phyloP scores from a whole-genome alignment of 1,140 invertebrate species.

The Copidosoma floridanum region DNA sequence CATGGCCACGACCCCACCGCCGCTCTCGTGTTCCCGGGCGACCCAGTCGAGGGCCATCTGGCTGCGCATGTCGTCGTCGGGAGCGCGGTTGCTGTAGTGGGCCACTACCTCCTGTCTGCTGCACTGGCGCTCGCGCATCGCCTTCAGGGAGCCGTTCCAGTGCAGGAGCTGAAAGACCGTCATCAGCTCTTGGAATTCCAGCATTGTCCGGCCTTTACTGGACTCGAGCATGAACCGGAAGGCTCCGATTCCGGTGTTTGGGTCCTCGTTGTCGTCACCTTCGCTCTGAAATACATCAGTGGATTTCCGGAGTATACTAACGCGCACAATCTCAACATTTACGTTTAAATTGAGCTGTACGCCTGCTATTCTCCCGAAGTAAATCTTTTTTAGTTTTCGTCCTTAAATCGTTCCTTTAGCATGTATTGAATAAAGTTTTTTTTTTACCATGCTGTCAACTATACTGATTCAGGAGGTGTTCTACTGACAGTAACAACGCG shows the following conservation, averaged over 20 bases:
- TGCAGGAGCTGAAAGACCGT: constrained; percentile 93
- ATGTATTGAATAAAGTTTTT: no score
- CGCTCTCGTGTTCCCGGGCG: constrained; percentile 79
- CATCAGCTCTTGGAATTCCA: constrained; percentile 96
- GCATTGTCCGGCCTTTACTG: constrained; percentile 89
- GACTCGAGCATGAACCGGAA: constrained; percentile 94
- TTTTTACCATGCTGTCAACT: no score
- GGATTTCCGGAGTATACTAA: no score
- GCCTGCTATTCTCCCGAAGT: no score
- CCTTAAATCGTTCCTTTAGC: no score
- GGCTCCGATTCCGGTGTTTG: constrained; percentile 84
- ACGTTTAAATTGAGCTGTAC: no score
- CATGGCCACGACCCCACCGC: constrained; percentile 72
- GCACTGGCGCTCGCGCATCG: constrained; percentile 88
- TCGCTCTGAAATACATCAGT: constrained; percentile 2
- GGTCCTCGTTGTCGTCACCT: constrained; percentile 71
- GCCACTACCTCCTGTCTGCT: constrained; percentile 94
- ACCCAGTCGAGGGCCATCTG: constrained; percentile 97
- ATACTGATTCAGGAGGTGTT: no score
- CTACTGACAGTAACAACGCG: no score
- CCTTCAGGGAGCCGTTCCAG: constrained; percentile 93
- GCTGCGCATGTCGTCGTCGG: constrained; percentile 93
- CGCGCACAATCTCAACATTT: no score
- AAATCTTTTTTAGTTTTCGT: no score
- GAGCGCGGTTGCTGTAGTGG: constrained; percentile 84